Evolutionary conservation across 2,888 invertebrate genomes (phyloP), one percentile per base, ranked within the genome.

Genomic region (Plebejus anna): DNA sequence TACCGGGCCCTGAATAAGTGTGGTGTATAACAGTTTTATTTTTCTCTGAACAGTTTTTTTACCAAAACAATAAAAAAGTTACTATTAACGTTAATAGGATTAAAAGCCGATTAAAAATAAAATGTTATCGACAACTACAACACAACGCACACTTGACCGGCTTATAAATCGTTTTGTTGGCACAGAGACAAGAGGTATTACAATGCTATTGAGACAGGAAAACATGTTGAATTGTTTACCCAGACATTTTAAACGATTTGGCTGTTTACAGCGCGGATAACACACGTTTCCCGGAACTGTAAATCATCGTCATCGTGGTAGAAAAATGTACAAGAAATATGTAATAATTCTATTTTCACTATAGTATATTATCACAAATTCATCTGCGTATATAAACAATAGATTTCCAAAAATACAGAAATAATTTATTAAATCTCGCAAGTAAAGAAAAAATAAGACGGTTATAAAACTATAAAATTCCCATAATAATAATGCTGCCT

Each of bases 81-180:
- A 55, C 55, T 16, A 55, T 16, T 55, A 59, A 59, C 59, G 22
- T 59, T 22, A 11, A 28, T 61, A 28, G 9, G 9, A 61, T 66
- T 66, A 66, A 66, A 66, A 66, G 28, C 22, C 28, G 11, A 11
- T 66, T 22, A 28, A 7, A 28, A 66, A 66, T 66, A 22, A 66
- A 28, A 28, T 66, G 61, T 28, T 55, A 55, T 55, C 55, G 55
- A 55, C 16, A 66, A 66, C 22, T 81, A 83, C 82, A 83, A 81
- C 90, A 90, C 88, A 89, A 87, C 90, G 87, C 86, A 82, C 82
- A 76, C 83, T 86, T 90, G 91, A 51, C 42, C 55, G 71, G 89
- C 90, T 89, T 87, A 88, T 87, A 85, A 87, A 88, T 86, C 82
- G 82, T 82, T 83, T 84, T 85, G 83, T 92, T 92, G 92, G 92